These are phyloP conservation scores for Sebastes cheni DNA, from an alignment of 2,797 vertebrate genomes.

Conservation along the genomic window DNA sequence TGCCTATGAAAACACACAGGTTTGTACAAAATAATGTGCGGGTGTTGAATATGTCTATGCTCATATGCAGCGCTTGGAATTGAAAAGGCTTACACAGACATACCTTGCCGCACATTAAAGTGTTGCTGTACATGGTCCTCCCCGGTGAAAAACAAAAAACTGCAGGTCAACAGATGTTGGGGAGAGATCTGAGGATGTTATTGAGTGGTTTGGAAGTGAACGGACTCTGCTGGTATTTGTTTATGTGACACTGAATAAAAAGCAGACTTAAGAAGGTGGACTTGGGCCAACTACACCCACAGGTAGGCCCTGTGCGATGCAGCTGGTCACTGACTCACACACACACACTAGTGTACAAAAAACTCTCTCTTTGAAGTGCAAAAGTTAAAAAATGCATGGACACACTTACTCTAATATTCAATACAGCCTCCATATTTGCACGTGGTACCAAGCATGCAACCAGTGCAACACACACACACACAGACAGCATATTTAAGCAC, in stretches of 20 bases:
- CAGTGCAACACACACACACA: neutral
- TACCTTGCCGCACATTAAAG: constrained; percentile 18
- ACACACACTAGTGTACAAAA: constrained; percentile 19
- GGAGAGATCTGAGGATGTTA: constrained; percentile 62
- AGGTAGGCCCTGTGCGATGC: constrained; percentile 58
- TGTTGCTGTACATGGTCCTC: constrained; percentile 19
- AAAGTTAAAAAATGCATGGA: constrained; percentile 40
- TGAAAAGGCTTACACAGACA: constrained; percentile 28
- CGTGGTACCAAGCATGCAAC: neutral
- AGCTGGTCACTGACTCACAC: constrained; percentile 73
- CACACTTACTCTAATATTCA: constrained; percentile 4
- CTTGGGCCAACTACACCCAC: constrained; percentile 58
- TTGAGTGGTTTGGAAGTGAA: constrained; percentile 57
- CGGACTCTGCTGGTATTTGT: constrained; percentile 67
- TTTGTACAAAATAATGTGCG: constrained; percentile 57
- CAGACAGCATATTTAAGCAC: constrained; percentile 20
- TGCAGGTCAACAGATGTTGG: constrained; percentile 60
- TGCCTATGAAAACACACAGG: constrained; percentile 58
- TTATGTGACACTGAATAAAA: constrained; percentile 74
- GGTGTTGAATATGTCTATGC: constrained; percentile 40
- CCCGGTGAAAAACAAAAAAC: neutral
- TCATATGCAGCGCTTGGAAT: constrained; percentile 18
- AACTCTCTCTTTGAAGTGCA: constrained; percentile 50
- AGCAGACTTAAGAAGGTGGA: constrained; percentile 69
- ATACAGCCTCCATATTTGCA: neutral